Evolutionary conservation across 2,113 vertebrate genomes (phyloP).

Genomic region (Tichodroma muraria): DNA sequence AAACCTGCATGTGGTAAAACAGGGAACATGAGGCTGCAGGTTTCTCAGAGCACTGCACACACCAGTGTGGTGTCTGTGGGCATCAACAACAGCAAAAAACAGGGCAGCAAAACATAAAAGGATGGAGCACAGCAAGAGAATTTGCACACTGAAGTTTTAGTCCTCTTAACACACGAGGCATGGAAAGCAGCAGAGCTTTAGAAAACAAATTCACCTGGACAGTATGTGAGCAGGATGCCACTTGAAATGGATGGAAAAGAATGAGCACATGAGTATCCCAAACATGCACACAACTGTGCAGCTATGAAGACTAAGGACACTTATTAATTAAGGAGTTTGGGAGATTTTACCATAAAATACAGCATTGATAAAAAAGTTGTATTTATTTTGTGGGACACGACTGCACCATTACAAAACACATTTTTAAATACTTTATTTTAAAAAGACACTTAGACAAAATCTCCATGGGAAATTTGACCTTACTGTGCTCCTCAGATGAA

Average conservation of each 20-base stretch:
- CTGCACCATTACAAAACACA: neutral
- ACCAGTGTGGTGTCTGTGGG: neutral
- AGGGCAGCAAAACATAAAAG: neutral
- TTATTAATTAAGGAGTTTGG: neutral
- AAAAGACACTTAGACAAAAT: neutral
- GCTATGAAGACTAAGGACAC: neutral
- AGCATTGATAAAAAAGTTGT: neutral
- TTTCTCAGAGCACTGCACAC: neutral
- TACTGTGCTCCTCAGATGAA: neutral
- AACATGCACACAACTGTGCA: neutral
- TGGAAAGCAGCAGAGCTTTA: neutral
- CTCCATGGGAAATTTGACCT: neutral
- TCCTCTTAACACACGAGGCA: neutral
- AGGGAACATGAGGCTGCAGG: neutral
- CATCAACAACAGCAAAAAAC: neutral
- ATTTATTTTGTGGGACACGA: neutral
- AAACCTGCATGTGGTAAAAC: conserved; percentile 73
- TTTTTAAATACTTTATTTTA: neutral
- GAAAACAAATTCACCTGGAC: neutral
- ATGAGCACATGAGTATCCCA: neutral
- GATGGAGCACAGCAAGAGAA: neutral
- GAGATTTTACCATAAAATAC: neutral
- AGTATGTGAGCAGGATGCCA: neutral
- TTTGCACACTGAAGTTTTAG: neutral
- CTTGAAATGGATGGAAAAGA: neutral